Evolutionary conservation across 2,797 vertebrate genomes (phyloP).

Genomic region (Molossus molossus): DNA sequence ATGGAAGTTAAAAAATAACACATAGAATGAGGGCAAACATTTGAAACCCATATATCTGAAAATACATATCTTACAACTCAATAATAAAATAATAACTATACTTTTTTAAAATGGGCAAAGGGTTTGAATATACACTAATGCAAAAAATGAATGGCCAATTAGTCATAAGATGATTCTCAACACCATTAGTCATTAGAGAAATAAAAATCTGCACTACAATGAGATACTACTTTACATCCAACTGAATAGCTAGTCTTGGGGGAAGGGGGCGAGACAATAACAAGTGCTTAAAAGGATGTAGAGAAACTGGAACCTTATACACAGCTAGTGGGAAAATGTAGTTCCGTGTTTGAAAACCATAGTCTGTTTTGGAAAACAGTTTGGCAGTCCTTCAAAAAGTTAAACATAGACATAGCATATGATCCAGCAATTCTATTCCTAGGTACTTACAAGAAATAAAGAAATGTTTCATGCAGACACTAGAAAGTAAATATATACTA

Average conservation of each 20-base stretch:
- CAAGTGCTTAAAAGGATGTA: background rate
- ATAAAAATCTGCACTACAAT: background rate
- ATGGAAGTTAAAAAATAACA: background rate
- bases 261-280: background rate
- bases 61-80: background rate
- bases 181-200: background rate
- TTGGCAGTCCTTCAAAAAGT: background rate
- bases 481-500: background rate
- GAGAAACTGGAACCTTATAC: background rate
- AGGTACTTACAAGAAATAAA: background rate
- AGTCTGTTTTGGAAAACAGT: background rate
- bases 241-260: background rate
- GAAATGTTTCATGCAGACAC: background rate
- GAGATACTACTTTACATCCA: background rate
- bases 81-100: background rate
- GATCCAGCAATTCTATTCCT: background rate
- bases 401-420: background rate
- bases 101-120: background rate
- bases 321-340: background rate
- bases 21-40: background rate
- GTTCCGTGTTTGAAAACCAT: background rate
- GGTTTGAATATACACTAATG: background rate
- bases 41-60: background rate
- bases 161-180: background rate
- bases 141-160: background rate